These are phyloP conservation scores for Sycophila sp. DNA, from an alignment of 1,140 invertebrate species.

Conservation along the genomic window DNA sequence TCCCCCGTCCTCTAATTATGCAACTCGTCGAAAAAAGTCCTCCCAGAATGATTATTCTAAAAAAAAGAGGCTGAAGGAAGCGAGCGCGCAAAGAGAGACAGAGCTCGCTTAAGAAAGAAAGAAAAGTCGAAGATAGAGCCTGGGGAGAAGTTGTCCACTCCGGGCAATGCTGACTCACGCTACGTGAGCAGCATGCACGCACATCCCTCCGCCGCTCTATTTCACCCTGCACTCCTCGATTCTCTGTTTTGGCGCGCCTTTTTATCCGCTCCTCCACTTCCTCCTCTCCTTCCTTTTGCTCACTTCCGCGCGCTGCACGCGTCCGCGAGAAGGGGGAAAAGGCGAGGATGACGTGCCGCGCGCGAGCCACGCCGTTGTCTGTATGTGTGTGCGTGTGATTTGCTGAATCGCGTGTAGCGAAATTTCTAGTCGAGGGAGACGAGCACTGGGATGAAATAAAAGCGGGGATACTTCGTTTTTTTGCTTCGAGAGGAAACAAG, in stretches of 20 bases:
- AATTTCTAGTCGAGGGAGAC: background rate
- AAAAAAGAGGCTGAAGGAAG: no score
- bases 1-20: no score
- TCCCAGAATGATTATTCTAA: no score
- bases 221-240: slow-evolving; percentile 30
- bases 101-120: background rate
- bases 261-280: slow-evolving; percentile 39
- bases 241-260: slow-evolving; percentile 39
- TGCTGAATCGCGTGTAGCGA: background rate
- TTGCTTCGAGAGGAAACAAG: no score
- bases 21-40: no score
- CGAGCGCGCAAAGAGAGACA: no score
- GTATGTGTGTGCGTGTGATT: slow-evolving; percentile 8
- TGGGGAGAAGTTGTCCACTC: slow-evolving; percentile 17
- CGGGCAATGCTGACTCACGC: slow-evolving; percentile 50
- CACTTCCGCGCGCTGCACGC: slow-evolving; percentile 8
- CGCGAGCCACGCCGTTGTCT: slow-evolving; percentile 27
- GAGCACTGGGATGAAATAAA: no score
- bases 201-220: slow-evolving; percentile 47
- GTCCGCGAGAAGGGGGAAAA: no score
- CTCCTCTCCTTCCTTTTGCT: slow-evolving; percentile 20
- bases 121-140: slow-evolving; percentile 27
- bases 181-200: slow-evolving; percentile 63
- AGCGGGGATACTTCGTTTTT: no score
- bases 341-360: slow-evolving; percentile 13